Evolutionary conservation across 2,797 vertebrate genomes (phyloP), one percentile per base, ranked within the genome.

Genomic region (Anguilla obscura): DNA sequence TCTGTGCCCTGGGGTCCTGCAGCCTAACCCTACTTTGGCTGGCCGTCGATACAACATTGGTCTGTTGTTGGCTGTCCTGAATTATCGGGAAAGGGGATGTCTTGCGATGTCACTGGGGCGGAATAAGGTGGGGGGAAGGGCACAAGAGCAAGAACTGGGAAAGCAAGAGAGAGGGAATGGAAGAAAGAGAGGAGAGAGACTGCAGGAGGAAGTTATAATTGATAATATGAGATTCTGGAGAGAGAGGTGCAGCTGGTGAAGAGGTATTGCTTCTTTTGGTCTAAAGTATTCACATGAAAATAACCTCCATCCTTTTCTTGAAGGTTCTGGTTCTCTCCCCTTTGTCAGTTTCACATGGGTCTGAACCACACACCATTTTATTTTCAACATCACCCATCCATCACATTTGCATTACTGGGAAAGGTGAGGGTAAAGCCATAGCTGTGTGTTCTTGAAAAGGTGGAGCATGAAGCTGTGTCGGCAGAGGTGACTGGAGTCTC

Each of bases 241-340:
- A 96, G 95, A 96, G 96, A 92, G 97, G 97, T 96, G 95, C 96
- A 96, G 96, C 96, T 97, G 97, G 97, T 97, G 93, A 96, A 95
- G 96, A 95, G 97, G 97, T 97, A 95, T 94, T 93, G 96, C 95
- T 94, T 91, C 95, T 92, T 85, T 93, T 66, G 63, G 90, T 56
- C 93, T 86, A 93, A 94, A 91, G 91, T 94, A 91, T 95, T 94
- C 91, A 92, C 87, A 88, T 90, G 69, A 66, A 69, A 87, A 54
- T 69, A n/a, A 86, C 86, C 85, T 85, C 85, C 66, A 84, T 88
- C 86, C 63, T 30, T 79, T 9, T 66, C 88, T n/a, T 18, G 80
- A 52, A 84, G 69, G 79, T 85, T 87, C 69, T 86, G 52, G 18
- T 50, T 84, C 33, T 84, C 85, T 66, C 54, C 18, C 3, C 40